Conservation (phyloP, 2,113 vertebrate species). For the Thalassoma bifasciatum region DNA sequence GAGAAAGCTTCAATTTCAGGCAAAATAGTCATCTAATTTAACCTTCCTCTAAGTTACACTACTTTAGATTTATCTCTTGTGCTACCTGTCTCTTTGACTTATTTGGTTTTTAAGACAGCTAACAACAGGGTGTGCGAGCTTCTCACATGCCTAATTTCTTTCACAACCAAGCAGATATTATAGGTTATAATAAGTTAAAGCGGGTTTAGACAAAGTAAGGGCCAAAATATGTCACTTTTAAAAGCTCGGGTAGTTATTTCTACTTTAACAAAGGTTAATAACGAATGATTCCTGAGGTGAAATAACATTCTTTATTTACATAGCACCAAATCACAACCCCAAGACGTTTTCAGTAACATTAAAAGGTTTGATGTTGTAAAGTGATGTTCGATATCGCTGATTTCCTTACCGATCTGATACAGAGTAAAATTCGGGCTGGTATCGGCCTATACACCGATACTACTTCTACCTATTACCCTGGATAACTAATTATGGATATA, state of each 20-base stretch:
- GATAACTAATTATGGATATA: too few relatives aligned
- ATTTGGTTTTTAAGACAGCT: background rate
- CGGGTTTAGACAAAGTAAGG: background rate
- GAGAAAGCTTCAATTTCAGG: slow-evolving; percentile 25
- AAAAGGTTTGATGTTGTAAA: too few relatives aligned
- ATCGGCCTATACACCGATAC: too few relatives aligned
- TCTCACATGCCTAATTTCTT: background rate
- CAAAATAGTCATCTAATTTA: background rate
- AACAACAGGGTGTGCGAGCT: background rate
- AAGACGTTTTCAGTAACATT: too few relatives aligned
- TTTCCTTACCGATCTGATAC: too few relatives aligned
- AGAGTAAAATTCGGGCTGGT: too few relatives aligned
- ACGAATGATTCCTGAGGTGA: too few relatives aligned
- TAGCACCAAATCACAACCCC: too few relatives aligned
- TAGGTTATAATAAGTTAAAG: background rate
- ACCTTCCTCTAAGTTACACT: background rate
- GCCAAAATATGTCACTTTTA: background rate
- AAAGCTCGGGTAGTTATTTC: background rate
- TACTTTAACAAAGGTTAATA: too few relatives aligned
- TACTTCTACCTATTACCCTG: too few relatives aligned
- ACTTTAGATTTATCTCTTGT: background rate
- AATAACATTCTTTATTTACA: too few relatives aligned
- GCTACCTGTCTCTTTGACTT: background rate
- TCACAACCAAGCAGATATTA: background rate
- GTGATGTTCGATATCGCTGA: too few relatives aligned